Percentiles rank a stretch among this genome's conserved stretches.
phyloP scores from a whole-genome alignment of 2,113 vertebrate species.

The Tetrax tetrax region DNA sequence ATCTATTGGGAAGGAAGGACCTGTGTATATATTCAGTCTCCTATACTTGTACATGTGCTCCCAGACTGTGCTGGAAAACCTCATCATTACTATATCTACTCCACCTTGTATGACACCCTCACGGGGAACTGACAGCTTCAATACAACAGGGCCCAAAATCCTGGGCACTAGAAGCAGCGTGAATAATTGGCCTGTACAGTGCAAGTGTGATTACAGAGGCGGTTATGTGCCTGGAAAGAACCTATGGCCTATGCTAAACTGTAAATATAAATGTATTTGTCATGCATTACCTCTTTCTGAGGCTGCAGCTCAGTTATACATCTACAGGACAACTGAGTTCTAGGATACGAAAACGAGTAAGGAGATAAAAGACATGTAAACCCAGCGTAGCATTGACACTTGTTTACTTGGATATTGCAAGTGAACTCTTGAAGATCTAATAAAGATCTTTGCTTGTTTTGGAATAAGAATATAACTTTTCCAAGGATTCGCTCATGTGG shows the following conservation, averaged over 20 bases:
- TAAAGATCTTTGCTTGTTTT: neutral
- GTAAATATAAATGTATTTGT: neutral
- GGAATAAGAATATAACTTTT: neutral
- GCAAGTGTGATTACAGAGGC: neutral
- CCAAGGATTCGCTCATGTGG: neutral
- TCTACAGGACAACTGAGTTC: neutral
- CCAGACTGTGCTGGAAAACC: neutral
- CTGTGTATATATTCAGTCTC: neutral
- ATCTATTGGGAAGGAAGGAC: neutral
- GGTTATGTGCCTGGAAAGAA: neutral
- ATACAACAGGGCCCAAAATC: neutral
- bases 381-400: accelerated
- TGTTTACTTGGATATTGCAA: neutral
- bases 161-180: neutral
- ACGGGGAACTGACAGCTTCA: neutral
- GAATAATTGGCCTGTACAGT: neutral
- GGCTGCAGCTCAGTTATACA: accelerated
- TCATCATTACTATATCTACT: neutral
- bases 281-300: neutral
- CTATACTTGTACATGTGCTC: accelerated
- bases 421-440: neutral
- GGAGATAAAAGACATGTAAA: neutral
- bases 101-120: accelerated
- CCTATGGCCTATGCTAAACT: neutral
- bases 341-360: neutral